Base-by-base conservation (phyloP, 1,140 invertebrate genomes). In the Bradynema listronoti region DNA sequence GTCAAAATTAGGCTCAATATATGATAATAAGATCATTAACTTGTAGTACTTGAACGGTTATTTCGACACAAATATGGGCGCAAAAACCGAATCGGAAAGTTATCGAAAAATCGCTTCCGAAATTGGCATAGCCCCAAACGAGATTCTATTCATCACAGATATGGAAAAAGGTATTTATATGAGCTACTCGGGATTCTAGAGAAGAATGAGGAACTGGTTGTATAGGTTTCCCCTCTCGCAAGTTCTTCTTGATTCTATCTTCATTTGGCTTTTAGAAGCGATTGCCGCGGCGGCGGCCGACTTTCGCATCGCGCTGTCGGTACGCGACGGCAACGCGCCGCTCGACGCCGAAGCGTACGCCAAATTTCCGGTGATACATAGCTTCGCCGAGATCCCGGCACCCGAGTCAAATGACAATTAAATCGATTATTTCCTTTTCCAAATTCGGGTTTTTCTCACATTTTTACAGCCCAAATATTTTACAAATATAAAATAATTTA, bases 111-210 rank as follows among this genome's bases (percentile, higher is more conserved):
- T 94, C 63, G 79, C 85, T 0, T 81, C 84, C 56, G 81, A 86
- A 66, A 84, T 91, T 32, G 80, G 80, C 36, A 80, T 80, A 29
- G 78, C 83, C 32, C 75, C 86, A 16, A 81, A 84, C 24, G 82
- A 88, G 46, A 83, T 91, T 45, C 70, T 91, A 0, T 94, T 91
- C 75, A 81, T 91, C 0, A 92, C 89, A 36, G 90, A 93, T 80
- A 81, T 87, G 75, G 80, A 85, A 9, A 85, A 85, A 84, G 89
- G 89, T 88, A 76, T 3, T 25, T 39, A 19, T 11, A 11, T 19
- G 11, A 39, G 19, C 36, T 11, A 19, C 36, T 11, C 11, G 36
- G 11, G 36, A 11, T 19, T 39, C 11, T 19, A 39, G 11, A 11
- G 36, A 39, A 39, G 11, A 39, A 19, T 19, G 19, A 39, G 36